Evolutionary conservation across 2,797 vertebrate genomes (phyloP), one percentile per base, ranked within the genome.

Genomic region (Sebastes oblongus): DNA sequence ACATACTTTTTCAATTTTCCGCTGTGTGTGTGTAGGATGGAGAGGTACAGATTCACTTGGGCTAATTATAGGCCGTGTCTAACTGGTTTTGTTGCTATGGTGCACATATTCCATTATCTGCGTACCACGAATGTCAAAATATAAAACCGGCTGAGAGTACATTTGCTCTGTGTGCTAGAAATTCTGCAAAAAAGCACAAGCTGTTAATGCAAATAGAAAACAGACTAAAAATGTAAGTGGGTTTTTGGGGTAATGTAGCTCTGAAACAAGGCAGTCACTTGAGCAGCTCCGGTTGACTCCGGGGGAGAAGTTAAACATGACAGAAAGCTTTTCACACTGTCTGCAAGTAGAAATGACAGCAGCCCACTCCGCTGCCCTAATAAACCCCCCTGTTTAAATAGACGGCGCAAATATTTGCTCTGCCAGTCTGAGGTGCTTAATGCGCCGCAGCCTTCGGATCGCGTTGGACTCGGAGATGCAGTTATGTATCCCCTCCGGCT

Each of bases 1-100:
- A 81, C 55, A 65, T 73, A 72, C 46, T 72, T 77, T 84, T 83
- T 75, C 65, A 71, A 75, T 88, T 75, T 87, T 82, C 59, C 61
- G 6, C 69, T 74, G 76, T 67, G 81, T 80, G 86, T 84, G 86
- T 84, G 91, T 88, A 82, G 88, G 91, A 86, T 89, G 87, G 70
- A 84, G 86, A 83, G 80, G 83, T 87, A 75, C 82, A 80, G 87
- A 85, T 89, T 88, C 88, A 90, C 86, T 81, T 81, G 42, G 46
- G 82, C 88, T 92, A 93, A 94, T 94, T 92, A 93, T 93, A 93
- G 88, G 77, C 89, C 34, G 36, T 77, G 76, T 81, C 89, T 76
- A 80, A 88, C 84, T 87, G 77, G 72, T 86, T 90, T 76, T 67
- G 86, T 93, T 93, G 91, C 92, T 81, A 93, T 91, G 91, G 87